phyloP scores from a whole-genome alignment of 2,888 invertebrate species.

The Limenitis camilla region DNA sequence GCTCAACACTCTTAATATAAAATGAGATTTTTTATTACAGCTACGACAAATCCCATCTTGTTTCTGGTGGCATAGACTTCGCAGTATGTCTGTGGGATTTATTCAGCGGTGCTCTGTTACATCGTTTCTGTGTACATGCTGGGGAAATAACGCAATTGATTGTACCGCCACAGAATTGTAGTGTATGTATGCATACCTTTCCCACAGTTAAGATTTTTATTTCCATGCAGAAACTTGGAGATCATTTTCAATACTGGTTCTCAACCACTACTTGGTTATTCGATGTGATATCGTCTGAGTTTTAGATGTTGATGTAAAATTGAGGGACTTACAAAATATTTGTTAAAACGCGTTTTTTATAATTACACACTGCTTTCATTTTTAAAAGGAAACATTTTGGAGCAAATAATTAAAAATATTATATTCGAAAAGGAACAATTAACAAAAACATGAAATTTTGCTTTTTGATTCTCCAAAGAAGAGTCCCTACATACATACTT shows the following conservation, averaged over 20 bases:
- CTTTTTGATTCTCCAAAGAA: too few relatives aligned
- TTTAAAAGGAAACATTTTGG: too few relatives aligned
- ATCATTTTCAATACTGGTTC: background rate
- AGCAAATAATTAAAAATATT: too few relatives aligned
- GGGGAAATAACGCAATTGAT: constrained; percentile 96
- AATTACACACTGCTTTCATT: too few relatives aligned
- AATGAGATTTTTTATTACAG: constrained; percentile 33
- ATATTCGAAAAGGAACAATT: too few relatives aligned
- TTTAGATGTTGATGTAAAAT: too few relatives aligned
- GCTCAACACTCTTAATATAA: background rate
- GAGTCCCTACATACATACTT: too few relatives aligned
- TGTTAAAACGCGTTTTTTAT: too few relatives aligned
- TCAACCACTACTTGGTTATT: too few relatives aligned
- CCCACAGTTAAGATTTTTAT: background rate
- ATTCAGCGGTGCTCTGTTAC: constrained; percentile 89
- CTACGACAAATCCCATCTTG: constrained; percentile 90
- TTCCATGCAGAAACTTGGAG: background rate
- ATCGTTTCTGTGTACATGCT: constrained; percentile 97
- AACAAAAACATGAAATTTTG: too few relatives aligned
- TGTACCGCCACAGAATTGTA: constrained; percentile 94
- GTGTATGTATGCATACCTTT: constrained; percentile 70
- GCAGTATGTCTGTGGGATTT: constrained; percentile 98
- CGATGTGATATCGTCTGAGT: too few relatives aligned
- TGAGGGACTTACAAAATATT: too few relatives aligned
- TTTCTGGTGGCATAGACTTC: constrained; percentile 98